These are phyloP conservation scores for Orthonychiurus folsomi DNA, from an alignment of 2,888 invertebrate genomes.

Conservation along the genomic window DNA sequence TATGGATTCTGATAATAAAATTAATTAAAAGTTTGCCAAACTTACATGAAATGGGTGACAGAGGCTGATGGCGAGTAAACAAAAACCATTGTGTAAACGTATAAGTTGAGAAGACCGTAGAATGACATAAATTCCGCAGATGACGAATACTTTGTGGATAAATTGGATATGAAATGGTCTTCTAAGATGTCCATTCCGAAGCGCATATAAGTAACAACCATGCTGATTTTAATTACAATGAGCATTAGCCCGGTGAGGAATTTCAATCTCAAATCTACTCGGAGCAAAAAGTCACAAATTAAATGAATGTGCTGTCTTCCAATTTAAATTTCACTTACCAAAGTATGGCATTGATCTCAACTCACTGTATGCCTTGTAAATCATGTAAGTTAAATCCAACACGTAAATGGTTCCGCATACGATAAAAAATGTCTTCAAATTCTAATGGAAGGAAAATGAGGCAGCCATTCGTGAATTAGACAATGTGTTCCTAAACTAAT, in stretches of 20 bases:
- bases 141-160: slow-evolving; percentile 77
- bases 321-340: slow-evolving; percentile 59
- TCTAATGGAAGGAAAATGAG: slow-evolving; percentile 57
- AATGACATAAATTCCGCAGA: slow-evolving; percentile 93
- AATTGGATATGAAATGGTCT: slow-evolving; percentile 85
- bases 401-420: slow-evolving; percentile 74
- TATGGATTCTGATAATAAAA: too few species aligned
- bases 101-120: slow-evolving; percentile 87
- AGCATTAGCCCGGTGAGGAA: slow-evolving; percentile 79
- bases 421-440: slow-evolving; percentile 84
- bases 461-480: too few species aligned
- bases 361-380: slow-evolving; percentile 86
- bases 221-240: slow-evolving; percentile 65
- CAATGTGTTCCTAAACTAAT: slow-evolving; percentile 7
- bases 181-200: slow-evolving; percentile 78
- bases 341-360: slow-evolving; percentile 94
- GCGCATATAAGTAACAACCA: slow-evolving; percentile 65
- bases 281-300: slow-evolving; percentile 4
- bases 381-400: slow-evolving; percentile 69
- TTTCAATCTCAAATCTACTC: slow-evolving; percentile 80
- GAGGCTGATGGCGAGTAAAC: slow-evolving; percentile 54
- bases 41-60: slow-evolving; percentile 35
- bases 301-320: neutral
- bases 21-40: neutral
- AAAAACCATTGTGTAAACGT: slow-evolving; percentile 86